These are phyloP conservation scores for Bombus difficillimus DNA, from an alignment of 1,140 invertebrate species.

Conservation along the genomic window DNA sequence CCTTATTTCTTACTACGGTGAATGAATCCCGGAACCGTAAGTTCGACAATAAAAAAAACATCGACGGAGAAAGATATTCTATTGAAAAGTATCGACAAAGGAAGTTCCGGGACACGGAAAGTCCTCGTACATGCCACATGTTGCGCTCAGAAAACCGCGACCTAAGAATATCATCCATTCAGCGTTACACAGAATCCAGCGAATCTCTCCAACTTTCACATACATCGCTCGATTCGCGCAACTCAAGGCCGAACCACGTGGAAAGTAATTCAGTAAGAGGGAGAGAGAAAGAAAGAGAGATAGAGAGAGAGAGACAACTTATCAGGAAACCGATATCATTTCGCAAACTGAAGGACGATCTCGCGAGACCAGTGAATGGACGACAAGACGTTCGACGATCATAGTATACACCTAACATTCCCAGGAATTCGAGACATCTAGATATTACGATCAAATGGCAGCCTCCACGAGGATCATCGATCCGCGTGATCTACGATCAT, in stretches of 20 bases:
- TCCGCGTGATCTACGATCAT: background rate
- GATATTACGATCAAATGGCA: background rate
- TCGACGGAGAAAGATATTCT: background rate
- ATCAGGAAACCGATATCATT: background rate
- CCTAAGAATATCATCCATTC: background rate
- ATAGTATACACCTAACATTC: background rate
- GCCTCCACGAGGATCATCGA: conserved; percentile 18
- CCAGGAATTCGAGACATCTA: conserved; percentile 47
- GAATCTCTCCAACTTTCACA: conserved; percentile 1
- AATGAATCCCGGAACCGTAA: background rate
- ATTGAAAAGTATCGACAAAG: background rate
- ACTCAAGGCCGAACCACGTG: conserved; percentile 1
- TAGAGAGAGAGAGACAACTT: background rate
- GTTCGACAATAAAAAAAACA: background rate
- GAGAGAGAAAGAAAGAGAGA: background rate
- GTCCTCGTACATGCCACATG: background rate
- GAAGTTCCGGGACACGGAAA: background rate
- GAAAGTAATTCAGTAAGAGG: conserved; percentile 12
- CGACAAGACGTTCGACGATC: background rate
- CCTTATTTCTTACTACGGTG: background rate
- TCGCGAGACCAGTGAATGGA: background rate
- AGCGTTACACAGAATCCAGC: background rate
- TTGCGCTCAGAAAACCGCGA: conserved; percentile 2
- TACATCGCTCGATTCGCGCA: background rate
- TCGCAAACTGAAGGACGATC: background rate